Percentiles rank a stretch among this genome's conserved stretches.
These are phyloP conservation scores for Aromia moschata DNA, from an alignment of 2,888 invertebrate genomes.

Conservation along the genomic window DNA sequence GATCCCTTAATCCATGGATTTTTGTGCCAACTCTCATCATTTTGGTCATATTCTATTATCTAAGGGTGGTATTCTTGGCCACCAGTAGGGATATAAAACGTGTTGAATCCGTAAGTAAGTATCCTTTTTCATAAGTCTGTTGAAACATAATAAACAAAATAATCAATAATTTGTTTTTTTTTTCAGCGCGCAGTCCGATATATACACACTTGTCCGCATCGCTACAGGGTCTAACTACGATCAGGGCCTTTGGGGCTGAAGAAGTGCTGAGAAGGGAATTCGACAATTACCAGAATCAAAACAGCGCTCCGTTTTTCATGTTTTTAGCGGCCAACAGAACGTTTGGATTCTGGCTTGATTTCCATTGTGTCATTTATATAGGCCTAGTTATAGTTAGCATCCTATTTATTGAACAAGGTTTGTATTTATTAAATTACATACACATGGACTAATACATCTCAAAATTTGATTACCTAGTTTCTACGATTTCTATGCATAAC, in stretches of 20 bases:
- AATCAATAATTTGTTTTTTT: too few species aligned
- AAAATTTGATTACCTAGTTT: too few species aligned
- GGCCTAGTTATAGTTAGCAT: constrained; percentile 71
- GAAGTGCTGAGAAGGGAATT: constrained; percentile 70
- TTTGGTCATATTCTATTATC: constrained; percentile 24
- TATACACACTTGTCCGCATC: constrained; percentile 79
- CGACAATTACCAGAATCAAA: constrained; percentile 70
- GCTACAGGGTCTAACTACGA: constrained; percentile 79
- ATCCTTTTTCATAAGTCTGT: too few species aligned
- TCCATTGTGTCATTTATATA: constrained; percentile 69
- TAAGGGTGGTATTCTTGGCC: constrained; percentile 24
- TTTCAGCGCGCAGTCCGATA: constrained; percentile 78
- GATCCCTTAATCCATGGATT: constrained; percentile 30
- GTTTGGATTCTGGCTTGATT: constrained; percentile 67
- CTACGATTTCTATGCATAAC: too few species aligned
- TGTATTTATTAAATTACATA: constrained; percentile 10
- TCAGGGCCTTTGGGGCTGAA: constrained; percentile 75
- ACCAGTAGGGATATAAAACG: constrained; percentile 28
- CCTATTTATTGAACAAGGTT: constrained; percentile 68
- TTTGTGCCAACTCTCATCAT: constrained; percentile 24
- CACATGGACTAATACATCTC: too few species aligned
- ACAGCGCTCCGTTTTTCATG: constrained; percentile 78
- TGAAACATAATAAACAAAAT: too few species aligned
- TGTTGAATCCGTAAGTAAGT: constrained; percentile 28
- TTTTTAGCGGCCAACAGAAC: constrained; percentile 71